Evolutionary conservation across 2,797 vertebrate genomes (phyloP).

Genomic region (Sylvilagus floridanus): DNA sequence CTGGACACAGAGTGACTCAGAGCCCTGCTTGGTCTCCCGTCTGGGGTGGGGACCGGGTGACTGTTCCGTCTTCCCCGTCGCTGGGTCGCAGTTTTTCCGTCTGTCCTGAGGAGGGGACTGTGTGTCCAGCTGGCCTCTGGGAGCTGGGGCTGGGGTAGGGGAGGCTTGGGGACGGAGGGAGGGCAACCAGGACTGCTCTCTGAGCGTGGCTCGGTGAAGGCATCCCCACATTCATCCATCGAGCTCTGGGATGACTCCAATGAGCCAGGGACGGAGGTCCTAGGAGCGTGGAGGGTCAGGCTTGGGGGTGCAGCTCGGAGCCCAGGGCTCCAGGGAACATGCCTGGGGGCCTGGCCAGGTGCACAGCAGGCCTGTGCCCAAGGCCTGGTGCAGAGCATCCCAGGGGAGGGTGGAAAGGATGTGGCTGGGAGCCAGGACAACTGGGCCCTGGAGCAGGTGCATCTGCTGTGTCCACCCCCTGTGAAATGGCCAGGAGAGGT

Average conservation of each 20-base stretch:
- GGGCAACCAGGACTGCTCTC: background rate
- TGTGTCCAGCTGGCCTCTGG: background rate
- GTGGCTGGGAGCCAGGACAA: background rate
- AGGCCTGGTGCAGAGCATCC: background rate
- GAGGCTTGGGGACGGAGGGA: background rate
- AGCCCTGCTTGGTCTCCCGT: background rate
- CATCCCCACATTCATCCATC: background rate
- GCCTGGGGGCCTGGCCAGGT: background rate
- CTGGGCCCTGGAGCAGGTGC: too few relatives aligned
- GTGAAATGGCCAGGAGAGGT: background rate
- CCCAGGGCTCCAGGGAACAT: background rate
- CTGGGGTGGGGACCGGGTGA: background rate
- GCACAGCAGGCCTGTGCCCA: background rate
- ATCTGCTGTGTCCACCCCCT: background rate
- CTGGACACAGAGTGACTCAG: background rate
- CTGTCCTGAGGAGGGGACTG: background rate
- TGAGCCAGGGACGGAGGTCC: fast-evolving
- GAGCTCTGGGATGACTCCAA: too few relatives aligned
- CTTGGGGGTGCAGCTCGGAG: background rate
- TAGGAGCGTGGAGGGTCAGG: fast-evolving
- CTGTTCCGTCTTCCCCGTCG: background rate
- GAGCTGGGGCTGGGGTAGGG: background rate
- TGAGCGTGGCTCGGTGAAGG: background rate
- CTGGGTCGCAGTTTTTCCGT: background rate
- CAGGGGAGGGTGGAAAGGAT: background rate